Conservation (phyloP, 2,888 invertebrate genomes). For the Elaeidobius kamerunicus region DNA sequence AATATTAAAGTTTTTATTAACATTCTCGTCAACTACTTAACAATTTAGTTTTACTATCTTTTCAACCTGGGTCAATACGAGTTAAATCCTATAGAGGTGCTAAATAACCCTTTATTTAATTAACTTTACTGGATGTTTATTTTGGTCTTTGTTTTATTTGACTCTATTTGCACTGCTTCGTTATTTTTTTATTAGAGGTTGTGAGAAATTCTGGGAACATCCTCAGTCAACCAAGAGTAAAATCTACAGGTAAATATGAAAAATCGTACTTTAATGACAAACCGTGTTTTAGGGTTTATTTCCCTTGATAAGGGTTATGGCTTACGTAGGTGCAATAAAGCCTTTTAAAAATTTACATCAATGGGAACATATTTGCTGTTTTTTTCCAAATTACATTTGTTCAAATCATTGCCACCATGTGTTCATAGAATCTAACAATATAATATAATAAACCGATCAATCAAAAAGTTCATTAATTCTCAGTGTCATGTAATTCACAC, state of each 20-base stretch:
- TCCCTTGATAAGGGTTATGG: conserved; percentile 17
- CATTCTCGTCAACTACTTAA: no score
- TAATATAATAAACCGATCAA: conserved; percentile 2
- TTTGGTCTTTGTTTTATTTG: conserved; percentile 20
- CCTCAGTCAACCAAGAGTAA: conserved; percentile 1
- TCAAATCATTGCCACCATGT: no score
- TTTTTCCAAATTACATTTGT: no score
- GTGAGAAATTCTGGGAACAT: conserved; percentile 9
- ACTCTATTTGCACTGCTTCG: conserved; percentile 10
- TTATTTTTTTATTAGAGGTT: conserved; percentile 7
- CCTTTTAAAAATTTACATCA: no score
- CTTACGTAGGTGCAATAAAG: no score
- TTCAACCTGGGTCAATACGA: conserved; percentile 1
- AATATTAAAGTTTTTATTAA: no score
- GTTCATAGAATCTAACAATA: no score
- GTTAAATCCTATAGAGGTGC: conserved; percentile 9
- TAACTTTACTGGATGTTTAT: conserved; percentile 4
- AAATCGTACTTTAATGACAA: conserved; percentile 14
- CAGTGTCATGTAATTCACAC: conserved; percentile 14
- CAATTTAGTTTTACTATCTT: background rate
- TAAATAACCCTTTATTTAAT: conserved; percentile 11
- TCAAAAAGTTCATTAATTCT: conserved; percentile 16
- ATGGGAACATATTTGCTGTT: no score
- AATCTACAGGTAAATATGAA: conserved; percentile 20
- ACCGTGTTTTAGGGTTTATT: conserved; percentile 18